Conservation (phyloP, 1,140 invertebrate genomes). For the Pseudobourletiella spinata region DNA sequence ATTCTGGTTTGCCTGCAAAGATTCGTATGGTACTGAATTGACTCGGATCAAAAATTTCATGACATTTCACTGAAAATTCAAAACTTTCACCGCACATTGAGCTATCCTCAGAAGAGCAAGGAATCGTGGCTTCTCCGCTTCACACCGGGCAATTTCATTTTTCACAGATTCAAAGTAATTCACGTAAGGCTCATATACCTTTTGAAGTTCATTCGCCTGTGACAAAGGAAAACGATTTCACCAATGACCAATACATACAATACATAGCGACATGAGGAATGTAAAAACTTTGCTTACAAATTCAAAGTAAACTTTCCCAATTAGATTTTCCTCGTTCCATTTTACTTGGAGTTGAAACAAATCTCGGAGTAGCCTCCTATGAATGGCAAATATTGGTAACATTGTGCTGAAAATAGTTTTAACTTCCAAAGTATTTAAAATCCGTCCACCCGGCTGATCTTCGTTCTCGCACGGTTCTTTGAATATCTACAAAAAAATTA, state of each 20-base stretch:
- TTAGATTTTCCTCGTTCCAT: slow-evolving; percentile 75
- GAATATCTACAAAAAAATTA: slow-evolving; percentile 61
- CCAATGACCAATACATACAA: slow-evolving; percentile 5
- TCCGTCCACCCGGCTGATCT: slow-evolving; percentile 59
- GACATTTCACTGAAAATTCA: background rate
- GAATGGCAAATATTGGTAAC: slow-evolving; percentile 85
- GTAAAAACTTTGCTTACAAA: slow-evolving; percentile 46
- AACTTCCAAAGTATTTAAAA: slow-evolving; percentile 83
- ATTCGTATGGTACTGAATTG: background rate
- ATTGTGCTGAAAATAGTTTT: slow-evolving; percentile 96
- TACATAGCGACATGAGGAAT: background rate
- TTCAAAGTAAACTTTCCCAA: slow-evolving; percentile 78
- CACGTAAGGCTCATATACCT: slow-evolving; percentile 93
- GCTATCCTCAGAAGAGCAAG: slow-evolving; percentile 96
- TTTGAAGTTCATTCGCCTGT: slow-evolving; percentile 56
- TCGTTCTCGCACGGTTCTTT: slow-evolving; percentile 81
- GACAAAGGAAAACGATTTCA: slow-evolving; percentile 22
- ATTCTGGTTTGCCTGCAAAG: slow-evolving; percentile 63
- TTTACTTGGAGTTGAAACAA: slow-evolving; percentile 56
- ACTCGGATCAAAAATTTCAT: background rate
- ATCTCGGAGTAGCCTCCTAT: slow-evolving; percentile 73
- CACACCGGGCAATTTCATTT: slow-evolving; percentile 80
- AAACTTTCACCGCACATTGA: slow-evolving; percentile 48
- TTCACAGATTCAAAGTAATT: slow-evolving; percentile 97
- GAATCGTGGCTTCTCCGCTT: slow-evolving; percentile 85